phyloP scores from a whole-genome alignment of 2,888 invertebrate species.

The Rotaria socialis region DNA sequence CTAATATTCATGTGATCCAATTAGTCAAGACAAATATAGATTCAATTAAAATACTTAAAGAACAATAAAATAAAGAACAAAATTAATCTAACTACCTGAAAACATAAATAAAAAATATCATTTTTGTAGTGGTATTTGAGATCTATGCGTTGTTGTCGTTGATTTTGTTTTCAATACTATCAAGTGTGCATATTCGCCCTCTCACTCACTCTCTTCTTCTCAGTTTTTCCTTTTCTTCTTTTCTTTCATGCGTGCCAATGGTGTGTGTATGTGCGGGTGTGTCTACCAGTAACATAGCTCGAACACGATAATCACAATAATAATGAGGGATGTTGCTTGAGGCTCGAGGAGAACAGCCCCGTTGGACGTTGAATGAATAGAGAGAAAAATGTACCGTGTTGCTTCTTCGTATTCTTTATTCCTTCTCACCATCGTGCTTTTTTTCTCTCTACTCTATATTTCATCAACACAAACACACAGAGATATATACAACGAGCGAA shows the following conservation, averaged over 20 bases:
- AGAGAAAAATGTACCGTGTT: neutral
- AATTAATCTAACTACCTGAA: too few species aligned
- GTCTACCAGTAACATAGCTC: neutral
- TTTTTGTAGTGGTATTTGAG: neutral
- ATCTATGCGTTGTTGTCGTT: neutral
- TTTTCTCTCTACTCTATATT: neutral
- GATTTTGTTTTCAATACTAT: neutral
- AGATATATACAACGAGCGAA: neutral
- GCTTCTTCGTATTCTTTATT: neutral
- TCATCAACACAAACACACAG: neutral
- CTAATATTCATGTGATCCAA: too few species aligned
- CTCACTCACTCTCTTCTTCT: neutral
- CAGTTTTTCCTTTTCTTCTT: neutral
- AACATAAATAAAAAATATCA: neutral
- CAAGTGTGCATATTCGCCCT: neutral
- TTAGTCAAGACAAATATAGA: too few species aligned
- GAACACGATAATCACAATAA: conserved; percentile 16
- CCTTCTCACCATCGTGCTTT: neutral
- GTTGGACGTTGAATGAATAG: neutral
- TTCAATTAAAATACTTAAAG: too few species aligned
- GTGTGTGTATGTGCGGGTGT: neutral
- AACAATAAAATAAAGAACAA: too few species aligned
- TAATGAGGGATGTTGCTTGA: neutral
- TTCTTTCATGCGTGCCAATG: neutral
- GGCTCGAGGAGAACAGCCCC: neutral